Evolutionary conservation across 2,113 vertebrate genomes (phyloP).

Genomic region (Saccopteryx leptura): DNA sequence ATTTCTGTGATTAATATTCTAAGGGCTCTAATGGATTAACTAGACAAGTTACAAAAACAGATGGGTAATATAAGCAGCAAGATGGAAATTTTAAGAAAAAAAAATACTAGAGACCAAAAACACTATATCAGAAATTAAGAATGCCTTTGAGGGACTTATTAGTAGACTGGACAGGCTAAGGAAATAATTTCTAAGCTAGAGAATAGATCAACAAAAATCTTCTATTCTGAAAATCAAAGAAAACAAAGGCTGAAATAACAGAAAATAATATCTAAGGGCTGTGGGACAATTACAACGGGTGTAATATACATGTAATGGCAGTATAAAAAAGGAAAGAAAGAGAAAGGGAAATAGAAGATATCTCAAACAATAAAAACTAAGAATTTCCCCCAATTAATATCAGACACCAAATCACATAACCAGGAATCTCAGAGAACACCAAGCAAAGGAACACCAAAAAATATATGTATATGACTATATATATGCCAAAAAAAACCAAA

Average conservation of each 20-base stretch:
- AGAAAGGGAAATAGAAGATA: not conserved
- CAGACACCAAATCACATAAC: not conserved
- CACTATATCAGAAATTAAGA: not conserved
- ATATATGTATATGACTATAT: not conserved
- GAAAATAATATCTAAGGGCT: not conserved
- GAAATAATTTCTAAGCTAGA: not conserved
- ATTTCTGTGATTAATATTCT: not conserved
- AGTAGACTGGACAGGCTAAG: not conserved
- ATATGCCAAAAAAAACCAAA: not conserved
- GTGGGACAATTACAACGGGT: not conserved
- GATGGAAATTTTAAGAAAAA: not conserved
- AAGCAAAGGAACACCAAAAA: not conserved
- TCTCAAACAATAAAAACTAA: not conserved
- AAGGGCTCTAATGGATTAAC: not conserved
- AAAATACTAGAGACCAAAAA: not conserved
- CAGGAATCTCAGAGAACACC: not conserved
- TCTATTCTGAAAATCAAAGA: not conserved
- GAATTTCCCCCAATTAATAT: not conserved
- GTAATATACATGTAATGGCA: not conserved
- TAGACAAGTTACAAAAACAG: not conserved
- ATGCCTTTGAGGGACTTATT: not conserved
- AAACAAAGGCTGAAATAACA: not conserved
- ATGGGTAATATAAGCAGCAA: not conserved
- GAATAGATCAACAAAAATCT: not conserved
- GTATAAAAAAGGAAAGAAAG: not conserved